These are phyloP conservation scores for Lepidochrysops patricia DNA, from an alignment of 2,888 invertebrate genomes.

Conservation along the genomic window DNA sequence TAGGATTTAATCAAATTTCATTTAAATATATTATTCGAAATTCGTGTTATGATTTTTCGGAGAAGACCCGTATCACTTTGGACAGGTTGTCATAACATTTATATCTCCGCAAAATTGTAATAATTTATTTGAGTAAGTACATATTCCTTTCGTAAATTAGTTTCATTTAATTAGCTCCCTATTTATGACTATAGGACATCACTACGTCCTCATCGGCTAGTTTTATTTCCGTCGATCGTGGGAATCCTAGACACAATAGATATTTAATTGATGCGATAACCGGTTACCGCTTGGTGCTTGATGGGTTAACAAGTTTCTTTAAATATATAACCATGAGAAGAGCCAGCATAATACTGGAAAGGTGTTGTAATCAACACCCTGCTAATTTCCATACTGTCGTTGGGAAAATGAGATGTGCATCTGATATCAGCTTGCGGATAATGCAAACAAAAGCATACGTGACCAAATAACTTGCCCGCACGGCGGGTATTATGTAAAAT, in stretches of 20 bases:
- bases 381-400: conserved; percentile 59
- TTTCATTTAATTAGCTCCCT: background rate
- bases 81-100: background rate
- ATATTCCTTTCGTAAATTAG: background rate
- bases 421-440: conserved; percentile 32
- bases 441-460: conserved; percentile 24
- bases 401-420: conserved; percentile 49
- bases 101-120: background rate
- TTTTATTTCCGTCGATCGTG: no score
- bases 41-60: background rate
- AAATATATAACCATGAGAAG: background rate
- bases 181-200: no score
- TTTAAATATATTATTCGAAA: background rate
- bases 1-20: background rate
- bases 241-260: no score
- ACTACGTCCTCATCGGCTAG: no score
- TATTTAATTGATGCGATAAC: no score
- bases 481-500: background rate
- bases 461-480: conserved; percentile 3
- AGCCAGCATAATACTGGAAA: background rate
- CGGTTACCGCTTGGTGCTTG: no score
- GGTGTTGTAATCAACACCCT: conserved; percentile 43
- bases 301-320: no score
- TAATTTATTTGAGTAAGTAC: background rate
- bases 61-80: background rate